These are phyloP conservation scores for Temnothorax nylanderi DNA, from an alignment of 1,140 invertebrate species.

Conservation along the genomic window DNA sequence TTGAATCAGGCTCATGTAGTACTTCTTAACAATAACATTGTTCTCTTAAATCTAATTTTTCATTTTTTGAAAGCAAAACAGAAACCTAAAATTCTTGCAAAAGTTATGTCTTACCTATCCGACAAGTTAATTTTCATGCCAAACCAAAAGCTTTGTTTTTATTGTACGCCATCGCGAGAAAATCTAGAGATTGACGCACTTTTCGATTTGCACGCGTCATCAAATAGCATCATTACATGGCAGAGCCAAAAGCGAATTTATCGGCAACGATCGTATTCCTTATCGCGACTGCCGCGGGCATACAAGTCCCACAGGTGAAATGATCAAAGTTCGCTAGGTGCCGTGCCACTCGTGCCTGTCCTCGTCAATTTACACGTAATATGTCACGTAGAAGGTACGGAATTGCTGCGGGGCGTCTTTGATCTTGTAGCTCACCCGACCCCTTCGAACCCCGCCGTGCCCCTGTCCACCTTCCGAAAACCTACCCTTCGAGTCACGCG, in stretches of 20 bases:
- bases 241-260: conserved; percentile 23
- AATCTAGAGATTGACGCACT: background rate
- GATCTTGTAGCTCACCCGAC: conserved; percentile 70
- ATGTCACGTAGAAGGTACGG: conserved; percentile 75
- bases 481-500: conserved; percentile 72
- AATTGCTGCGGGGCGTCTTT: conserved; percentile 75
- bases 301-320: conserved; percentile 75
- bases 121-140: background rate
- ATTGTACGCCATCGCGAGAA: background rate
- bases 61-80: background rate
- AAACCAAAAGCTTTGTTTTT: background rate
- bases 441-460: conserved; percentile 55
- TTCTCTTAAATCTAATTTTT: background rate
- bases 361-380: conserved; percentile 80
- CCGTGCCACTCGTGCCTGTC: conserved; percentile 74
- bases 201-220: background rate
- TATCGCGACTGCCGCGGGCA: conserved; percentile 37
- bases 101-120: background rate
- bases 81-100: background rate
- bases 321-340: conserved; percentile 75
- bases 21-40: background rate
- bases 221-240: background rate
- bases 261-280: conserved; percentile 46
- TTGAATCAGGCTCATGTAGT: background rate
- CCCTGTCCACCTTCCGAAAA: conserved; percentile 75